Conservation (phyloP, 2,113 vertebrate species). For the Sceloporus tristichus region DNA sequence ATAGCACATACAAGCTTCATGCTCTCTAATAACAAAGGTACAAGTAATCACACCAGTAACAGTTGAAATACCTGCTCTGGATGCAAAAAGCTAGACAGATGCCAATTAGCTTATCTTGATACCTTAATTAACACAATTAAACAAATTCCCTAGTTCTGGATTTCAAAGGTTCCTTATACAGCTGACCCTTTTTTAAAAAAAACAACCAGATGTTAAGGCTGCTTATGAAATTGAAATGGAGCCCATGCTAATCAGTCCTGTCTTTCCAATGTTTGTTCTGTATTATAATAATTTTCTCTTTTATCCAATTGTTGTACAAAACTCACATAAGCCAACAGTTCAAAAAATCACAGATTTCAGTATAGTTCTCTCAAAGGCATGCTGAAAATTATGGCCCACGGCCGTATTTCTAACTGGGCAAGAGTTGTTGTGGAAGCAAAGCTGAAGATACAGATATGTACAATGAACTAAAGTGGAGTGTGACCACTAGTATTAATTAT, state of each 20-base stretch:
- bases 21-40: not conserved
- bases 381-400: conserved; percentile 63
- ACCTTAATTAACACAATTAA: conserved; percentile 45
- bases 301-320: conserved; percentile 61
- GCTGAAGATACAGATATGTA: not conserved
- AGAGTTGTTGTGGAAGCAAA: not conserved
- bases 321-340: conserved; percentile 14
- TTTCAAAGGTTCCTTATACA: conserved; percentile 13
- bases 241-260: conserved; percentile 28
- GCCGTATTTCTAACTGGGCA: conserved; percentile 47
- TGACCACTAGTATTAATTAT: not conserved
- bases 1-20: not conserved
- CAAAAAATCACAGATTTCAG: conserved; percentile 37
- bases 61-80: conserved; percentile 1
- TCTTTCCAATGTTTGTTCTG: conserved; percentile 49
- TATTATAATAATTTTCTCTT: conserved; percentile 60
- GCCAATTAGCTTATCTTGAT: conserved; percentile 18
- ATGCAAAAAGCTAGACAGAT: conserved; percentile 34
- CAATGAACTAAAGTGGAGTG: not conserved
- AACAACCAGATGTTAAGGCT: conserved; percentile 31
- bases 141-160: conserved; percentile 26
- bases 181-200: conserved; percentile 5
- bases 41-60: not conserved
- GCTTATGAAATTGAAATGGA: conserved; percentile 61
- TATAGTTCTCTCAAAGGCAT: conserved; percentile 63